Evolutionary conservation across 1,140 invertebrate species (phyloP).

Genomic region (Danaus melanippus): DNA sequence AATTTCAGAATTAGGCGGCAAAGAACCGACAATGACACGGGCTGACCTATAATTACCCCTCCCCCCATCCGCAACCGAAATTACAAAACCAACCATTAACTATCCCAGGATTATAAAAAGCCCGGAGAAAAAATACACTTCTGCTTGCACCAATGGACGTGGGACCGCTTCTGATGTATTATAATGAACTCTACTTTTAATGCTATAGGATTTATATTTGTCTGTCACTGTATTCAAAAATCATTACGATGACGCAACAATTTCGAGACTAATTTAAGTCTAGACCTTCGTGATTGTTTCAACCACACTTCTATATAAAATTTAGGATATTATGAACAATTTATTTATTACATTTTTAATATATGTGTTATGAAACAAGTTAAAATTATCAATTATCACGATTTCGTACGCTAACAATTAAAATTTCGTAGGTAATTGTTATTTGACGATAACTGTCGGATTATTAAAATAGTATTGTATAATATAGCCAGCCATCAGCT

Average conservation of each 20-base stretch:
- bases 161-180: constrained; percentile 10
- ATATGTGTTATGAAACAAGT: too few relatives aligned
- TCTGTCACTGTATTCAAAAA: constrained; percentile 12
- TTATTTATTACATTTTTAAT: neutral
- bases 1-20: constrained; percentile 45
- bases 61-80: constrained; percentile 35
- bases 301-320: constrained; percentile 12
- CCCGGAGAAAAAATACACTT: constrained; percentile 28
- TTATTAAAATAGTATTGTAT: too few relatives aligned
- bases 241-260: constrained; percentile 28
- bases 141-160: constrained; percentile 32
- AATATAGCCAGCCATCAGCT: neutral
- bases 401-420: too few relatives aligned
- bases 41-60: constrained; percentile 52
- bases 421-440: too few relatives aligned
- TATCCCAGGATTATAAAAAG: constrained; percentile 52
- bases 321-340: neutral
- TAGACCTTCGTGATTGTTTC: constrained; percentile 25
- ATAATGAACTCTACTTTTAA: constrained; percentile 25
- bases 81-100: constrained; percentile 49
- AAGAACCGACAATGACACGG: constrained; percentile 54
- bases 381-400: too few relatives aligned
- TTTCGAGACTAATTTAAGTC: constrained; percentile 24
- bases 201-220: constrained; percentile 17
- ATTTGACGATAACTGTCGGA: too few relatives aligned